Evolutionary conservation across 2,888 invertebrate species (phyloP).

Genomic region (Chromoteleia sp.): DNA sequence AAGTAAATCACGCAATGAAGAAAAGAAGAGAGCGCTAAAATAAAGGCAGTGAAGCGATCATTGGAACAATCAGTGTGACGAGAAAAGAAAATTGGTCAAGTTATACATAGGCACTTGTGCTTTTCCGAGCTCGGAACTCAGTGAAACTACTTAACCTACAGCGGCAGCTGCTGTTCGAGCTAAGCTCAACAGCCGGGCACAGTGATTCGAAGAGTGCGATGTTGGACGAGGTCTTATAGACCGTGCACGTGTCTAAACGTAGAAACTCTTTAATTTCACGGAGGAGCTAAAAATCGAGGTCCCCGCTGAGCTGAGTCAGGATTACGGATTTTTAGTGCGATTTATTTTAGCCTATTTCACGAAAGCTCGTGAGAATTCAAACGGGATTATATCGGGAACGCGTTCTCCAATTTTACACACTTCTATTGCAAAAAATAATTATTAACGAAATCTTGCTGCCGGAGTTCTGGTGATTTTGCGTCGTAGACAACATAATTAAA

Average conservation of each 20-base stretch:
- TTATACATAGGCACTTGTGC: conserved; percentile 63
- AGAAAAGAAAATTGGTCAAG: conserved; percentile 67
- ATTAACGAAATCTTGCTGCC: conserved; percentile 1
- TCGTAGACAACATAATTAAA: conserved; percentile 2
- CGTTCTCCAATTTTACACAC: conserved; percentile 3
- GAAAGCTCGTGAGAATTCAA: conserved; percentile 43
- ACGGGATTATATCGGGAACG: conserved; percentile 38
- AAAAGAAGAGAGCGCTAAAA: neutral
- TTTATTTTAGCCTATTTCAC: conserved; percentile 59
- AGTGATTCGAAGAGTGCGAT: conserved; percentile 68
- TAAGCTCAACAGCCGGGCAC: conserved; percentile 56
- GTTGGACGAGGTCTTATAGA: conserved; percentile 65
- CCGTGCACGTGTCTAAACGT: conserved; percentile 66
- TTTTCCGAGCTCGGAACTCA: conserved; percentile 47
- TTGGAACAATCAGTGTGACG: conserved; percentile 55
- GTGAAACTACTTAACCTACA: conserved; percentile 66
- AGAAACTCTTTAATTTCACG: conserved; percentile 64
- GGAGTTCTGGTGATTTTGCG: neutral
- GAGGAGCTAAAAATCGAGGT: conserved; percentile 60
- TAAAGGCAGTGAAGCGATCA: conserved; percentile 41
- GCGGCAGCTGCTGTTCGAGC: conserved; percentile 61
- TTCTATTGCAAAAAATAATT: conserved; percentile 5
- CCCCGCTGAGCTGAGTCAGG: conserved; percentile 60
- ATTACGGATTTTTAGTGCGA: conserved; percentile 62
- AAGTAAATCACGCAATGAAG: too few species aligned